These are phyloP conservation scores for Saccostrea cuccullata DNA, from an alignment of 1,140 invertebrate species.

Conservation along the genomic window DNA sequence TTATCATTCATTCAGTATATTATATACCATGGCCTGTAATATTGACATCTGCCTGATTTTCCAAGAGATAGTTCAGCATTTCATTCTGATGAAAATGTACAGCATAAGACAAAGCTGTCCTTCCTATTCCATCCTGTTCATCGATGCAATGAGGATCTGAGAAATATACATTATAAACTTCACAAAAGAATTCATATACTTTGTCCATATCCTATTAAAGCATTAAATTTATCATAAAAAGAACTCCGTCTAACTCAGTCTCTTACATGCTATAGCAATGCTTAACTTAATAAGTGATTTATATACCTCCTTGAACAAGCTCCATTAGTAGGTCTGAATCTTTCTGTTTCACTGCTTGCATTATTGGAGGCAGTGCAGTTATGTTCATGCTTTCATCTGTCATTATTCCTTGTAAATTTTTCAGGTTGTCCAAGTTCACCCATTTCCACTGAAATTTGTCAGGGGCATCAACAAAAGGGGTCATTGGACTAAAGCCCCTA, in stretches of 20 bases:
- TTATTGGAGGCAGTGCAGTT: slow-evolving; percentile 71
- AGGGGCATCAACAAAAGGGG: slow-evolving; percentile 78
- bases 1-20: background rate
- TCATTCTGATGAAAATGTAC: slow-evolving; percentile 75
- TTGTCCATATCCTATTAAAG: no score
- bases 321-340: slow-evolving; percentile 70
- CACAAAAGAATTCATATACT: background rate
- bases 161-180: slow-evolving; percentile 11
- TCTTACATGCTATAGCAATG: no score
- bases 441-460: slow-evolving; percentile 79
- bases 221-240: no score
- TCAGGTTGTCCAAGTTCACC: slow-evolving; percentile 74
- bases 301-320: slow-evolving; percentile 70
- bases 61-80: slow-evolving; percentile 71
- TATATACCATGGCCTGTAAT: slow-evolving; percentile 73
- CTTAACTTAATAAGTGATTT: no score
- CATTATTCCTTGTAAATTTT: slow-evolving; percentile 68
- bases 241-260: no score
- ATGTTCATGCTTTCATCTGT: slow-evolving; percentile 72
- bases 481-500: slow-evolving; percentile 77
- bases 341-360: slow-evolving; percentile 73
- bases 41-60: slow-evolving; percentile 75
- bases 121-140: slow-evolving; percentile 74
- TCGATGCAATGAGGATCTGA: slow-evolving; percentile 70
- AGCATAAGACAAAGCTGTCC: slow-evolving; percentile 76